These are phyloP conservation scores for Anguilla pacifica DNA, from an alignment of 2,797 vertebrate genomes.

Conservation along the genomic window DNA sequence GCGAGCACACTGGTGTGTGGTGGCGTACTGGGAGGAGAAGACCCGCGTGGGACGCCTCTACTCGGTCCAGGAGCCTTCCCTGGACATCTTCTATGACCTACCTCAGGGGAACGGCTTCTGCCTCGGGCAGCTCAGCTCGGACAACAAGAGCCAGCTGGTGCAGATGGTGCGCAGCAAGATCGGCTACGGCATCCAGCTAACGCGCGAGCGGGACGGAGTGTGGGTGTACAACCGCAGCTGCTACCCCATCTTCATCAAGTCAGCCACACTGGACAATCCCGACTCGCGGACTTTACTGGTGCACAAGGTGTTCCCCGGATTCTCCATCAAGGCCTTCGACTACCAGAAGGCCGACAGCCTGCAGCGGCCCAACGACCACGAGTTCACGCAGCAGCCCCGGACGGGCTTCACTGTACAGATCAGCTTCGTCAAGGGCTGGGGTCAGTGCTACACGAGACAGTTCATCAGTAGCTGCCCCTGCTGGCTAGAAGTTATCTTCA, in stretches of 20 bases:
- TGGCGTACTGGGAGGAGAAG: conserved; percentile 99
- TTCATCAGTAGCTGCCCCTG: conserved; percentile 99
- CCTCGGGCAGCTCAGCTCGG: conserved; percentile 94
- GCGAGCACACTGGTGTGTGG: conserved; percentile 95
- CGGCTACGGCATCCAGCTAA: conserved; percentile 96
- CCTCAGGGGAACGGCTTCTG: conserved; percentile 99
- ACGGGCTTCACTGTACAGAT: conserved; percentile 97
- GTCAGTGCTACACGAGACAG: conserved; percentile 98
- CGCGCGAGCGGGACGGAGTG: conserved; percentile 91
- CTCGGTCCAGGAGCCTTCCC: conserved; percentile 95
- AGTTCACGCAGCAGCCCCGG: conserved; percentile 96
- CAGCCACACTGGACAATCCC: conserved; percentile 99
- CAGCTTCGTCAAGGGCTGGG: conserved; percentile 99
- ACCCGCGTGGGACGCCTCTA: conserved; percentile 95
- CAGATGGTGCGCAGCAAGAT: conserved; percentile 96
- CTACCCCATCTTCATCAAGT: conserved; percentile 99
- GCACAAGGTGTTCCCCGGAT: conserved; percentile 97
- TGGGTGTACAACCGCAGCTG: conserved; percentile 99
- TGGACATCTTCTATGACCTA: conserved; percentile 99
- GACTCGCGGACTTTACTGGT: conserved; percentile 94
- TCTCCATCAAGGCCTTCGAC: conserved; percentile 98
- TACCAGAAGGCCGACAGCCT: conserved; percentile 94
- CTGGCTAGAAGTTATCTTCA: conserved; percentile 98
- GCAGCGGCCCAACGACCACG: conserved; percentile 95
- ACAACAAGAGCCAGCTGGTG: conserved; percentile 95